Percentiles rank a stretch among this genome's conserved stretches.
Evolutionary conservation across 2,797 vertebrate genomes (phyloP).

Genomic region (Chaenodraco wilsoni): DNA sequence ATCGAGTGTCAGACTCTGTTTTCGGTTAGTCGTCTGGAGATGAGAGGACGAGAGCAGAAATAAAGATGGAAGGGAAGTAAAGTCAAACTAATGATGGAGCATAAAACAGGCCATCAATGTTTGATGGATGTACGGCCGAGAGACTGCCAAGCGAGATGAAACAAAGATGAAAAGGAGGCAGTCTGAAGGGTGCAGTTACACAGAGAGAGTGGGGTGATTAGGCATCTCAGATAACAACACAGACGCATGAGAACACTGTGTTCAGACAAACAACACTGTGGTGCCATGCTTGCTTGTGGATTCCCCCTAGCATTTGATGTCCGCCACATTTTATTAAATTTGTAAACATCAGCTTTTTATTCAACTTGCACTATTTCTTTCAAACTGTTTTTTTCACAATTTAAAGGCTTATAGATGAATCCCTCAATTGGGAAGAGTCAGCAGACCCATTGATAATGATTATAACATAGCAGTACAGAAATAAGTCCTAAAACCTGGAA

Average conservation of each 20-base stretch:
- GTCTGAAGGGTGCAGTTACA: slow-evolving; percentile 38
- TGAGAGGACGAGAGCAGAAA: slow-evolving; percentile 10
- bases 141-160: slow-evolving; percentile 53
- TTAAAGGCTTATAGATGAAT: neutral
- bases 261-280: slow-evolving; percentile 31
- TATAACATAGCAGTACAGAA: no score
- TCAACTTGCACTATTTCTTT: neutral
- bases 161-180: slow-evolving; percentile 58
- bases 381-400: neutral
- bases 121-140: slow-evolving; percentile 60
- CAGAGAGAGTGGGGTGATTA: slow-evolving; percentile 42
- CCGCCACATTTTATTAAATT: slow-evolving; percentile 12
- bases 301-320: slow-evolving; percentile 11
- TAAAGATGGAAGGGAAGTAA: slow-evolving; percentile 41
- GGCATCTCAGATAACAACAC: slow-evolving; percentile 25
- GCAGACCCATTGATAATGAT: neutral
- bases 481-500: no score
- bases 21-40: neutral
- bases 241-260: slow-evolving; percentile 11
- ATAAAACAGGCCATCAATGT: slow-evolving; percentile 50
- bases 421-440: neutral
- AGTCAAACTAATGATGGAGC: slow-evolving; percentile 61
- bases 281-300: slow-evolving; percentile 1
- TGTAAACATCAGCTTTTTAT: slow-evolving; percentile 31
- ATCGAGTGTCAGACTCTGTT: slow-evolving; percentile 40